phyloP scores from a whole-genome alignment of 2,797 vertebrate genomes.

The Emys orbicularis region DNA sequence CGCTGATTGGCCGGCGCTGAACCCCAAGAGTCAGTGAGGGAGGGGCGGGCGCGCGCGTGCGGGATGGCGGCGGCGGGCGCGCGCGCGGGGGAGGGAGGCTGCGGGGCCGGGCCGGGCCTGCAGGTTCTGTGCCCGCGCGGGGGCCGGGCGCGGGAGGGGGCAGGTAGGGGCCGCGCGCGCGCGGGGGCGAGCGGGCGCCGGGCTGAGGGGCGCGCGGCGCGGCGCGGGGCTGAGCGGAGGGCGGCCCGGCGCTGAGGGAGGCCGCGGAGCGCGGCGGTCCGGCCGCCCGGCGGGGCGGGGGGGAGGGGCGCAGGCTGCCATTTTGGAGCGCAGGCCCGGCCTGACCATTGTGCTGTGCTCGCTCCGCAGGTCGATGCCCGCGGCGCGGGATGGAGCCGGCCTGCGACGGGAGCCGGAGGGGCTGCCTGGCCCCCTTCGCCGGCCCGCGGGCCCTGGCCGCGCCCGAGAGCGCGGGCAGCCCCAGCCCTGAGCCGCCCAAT shows the following conservation, averaged over 20 bases:
- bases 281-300: conserved; percentile 50
- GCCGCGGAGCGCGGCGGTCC: conserved; percentile 50
- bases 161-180: conserved; percentile 46
- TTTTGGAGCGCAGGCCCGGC: conserved; percentile 75
- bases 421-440: conserved; percentile 86
- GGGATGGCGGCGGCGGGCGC: conserved; percentile 56
- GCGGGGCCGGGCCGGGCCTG: conserved; percentile 73
- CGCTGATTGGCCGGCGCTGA: conserved; percentile 77
- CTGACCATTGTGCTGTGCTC: conserved; percentile 73
- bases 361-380: conserved; percentile 87
- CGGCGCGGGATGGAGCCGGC: conserved; percentile 90
- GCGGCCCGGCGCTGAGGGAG: conserved; percentile 2
- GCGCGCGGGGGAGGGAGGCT: conserved; percentile 71
- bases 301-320: conserved; percentile 77
- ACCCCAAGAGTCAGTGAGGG: conserved; percentile 71
- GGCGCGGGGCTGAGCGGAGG: background rate
- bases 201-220: background rate
- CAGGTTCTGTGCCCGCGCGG: conserved; percentile 56
- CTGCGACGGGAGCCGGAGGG: conserved; percentile 85
- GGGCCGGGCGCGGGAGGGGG: conserved; percentile 58
- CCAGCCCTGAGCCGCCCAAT: conserved; percentile 78
- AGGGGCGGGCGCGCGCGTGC: conserved; percentile 59
- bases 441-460: conserved; percentile 83
- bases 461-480: no score
- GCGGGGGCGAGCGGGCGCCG: conserved; percentile 10